Evolutionary conservation across 2,888 invertebrate species (phyloP), one percentile per base, ranked within the genome.

Genomic region (Griposia aprilina): DNA sequence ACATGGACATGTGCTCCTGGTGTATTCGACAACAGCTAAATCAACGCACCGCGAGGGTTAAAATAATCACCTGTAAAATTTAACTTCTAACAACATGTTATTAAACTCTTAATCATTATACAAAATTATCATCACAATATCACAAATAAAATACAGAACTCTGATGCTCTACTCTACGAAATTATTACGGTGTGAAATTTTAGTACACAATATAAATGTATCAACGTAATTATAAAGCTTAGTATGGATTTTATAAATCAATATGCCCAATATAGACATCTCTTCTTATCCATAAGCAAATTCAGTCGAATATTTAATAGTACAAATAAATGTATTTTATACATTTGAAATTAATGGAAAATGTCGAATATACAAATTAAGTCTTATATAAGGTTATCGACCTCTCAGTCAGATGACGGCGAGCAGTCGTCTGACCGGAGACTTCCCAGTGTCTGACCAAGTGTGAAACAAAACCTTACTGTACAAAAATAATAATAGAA

Each of bases 121-220:
- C 94, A 96, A 96, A 96, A 96, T 95, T 95, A 96, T 94, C 93
- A 93, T 94, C 94, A 89, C 88, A 95, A 95, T 96, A 96, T 96
- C 96, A 96, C 96, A 96, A 96, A 96, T 93, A 92, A 96, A 95
- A 96, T 93, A 94, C 93, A 92, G 91, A 93, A 93, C 91, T 90
- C 90, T 90, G 90, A 90, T 88, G 83, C 80, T 72, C 86, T 88
- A 85, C 77, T 80, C 85, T 85, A 84, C 75, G 62, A 83, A 81
- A 87, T 85, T 81, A 87, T 89, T 86, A 85, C 74, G 76, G 84
- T 82, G 76, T 81, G 87, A 80, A 72, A 87, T 86, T 88, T 88
- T 87, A 83, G 86, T 88, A 75, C 84, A 84, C 87, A 83, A 81
- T 85, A 87, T 87, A 82, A 89, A 90, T 87, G 88, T 85, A 88